Evolutionary conservation across 2,113 vertebrate genomes (phyloP).

Genomic region (Saccopteryx bilineata): DNA sequence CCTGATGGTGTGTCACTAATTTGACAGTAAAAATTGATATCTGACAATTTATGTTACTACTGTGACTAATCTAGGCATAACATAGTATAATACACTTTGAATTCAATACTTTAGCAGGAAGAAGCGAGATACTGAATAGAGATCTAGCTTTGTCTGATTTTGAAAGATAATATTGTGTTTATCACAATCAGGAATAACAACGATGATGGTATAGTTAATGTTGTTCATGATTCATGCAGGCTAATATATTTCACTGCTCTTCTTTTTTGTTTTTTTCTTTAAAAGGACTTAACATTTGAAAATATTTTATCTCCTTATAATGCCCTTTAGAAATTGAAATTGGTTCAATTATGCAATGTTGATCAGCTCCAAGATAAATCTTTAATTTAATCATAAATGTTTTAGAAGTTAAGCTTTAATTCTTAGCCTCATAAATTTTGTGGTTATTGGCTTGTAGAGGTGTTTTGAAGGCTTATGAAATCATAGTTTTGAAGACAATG

Average conservation of each 20-base stretch:
- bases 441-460: not conserved
- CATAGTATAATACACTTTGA: not conserved
- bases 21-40: slow-evolving; percentile 66
- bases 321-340: not conserved
- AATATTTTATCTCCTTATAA: not conserved
- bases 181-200: slow-evolving; percentile 33
- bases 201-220: not conserved
- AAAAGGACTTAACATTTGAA: not conserved
- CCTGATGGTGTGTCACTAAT: slow-evolving; percentile 54
- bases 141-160: slow-evolving; percentile 8
- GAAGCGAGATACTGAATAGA: not conserved
- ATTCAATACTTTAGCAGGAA: not conserved
- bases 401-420: slow-evolving; percentile 33
- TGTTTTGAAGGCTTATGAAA: not conserved
- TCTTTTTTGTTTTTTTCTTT: slow-evolving; percentile 54
- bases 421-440: not conserved
- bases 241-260: slow-evolving; percentile 23
- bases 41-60: slow-evolving; percentile 55
- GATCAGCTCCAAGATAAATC: not conserved
- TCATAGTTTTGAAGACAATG: slow-evolving; percentile 1
- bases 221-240: not conserved
- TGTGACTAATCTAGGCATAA: slow-evolving; percentile 18
- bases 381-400: slow-evolving; percentile 44
- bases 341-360: not conserved
- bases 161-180: slow-evolving; percentile 28